phyloP scores from a whole-genome alignment of 2,113 vertebrate species.

The Lasiurus cinereus region DNA sequence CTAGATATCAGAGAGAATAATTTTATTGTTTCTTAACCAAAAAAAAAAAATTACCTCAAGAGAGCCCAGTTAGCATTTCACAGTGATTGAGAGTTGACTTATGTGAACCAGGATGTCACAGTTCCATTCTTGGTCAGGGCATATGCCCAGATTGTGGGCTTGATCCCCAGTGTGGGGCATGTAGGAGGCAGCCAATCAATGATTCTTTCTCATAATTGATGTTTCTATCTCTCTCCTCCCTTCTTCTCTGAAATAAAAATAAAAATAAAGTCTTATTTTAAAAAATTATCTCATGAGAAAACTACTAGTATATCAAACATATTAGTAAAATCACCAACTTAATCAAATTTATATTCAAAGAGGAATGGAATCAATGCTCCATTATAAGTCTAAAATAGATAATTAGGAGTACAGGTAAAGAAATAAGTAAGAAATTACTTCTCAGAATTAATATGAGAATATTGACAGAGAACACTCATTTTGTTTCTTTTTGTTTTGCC shows the following conservation, averaged over 20 bases:
- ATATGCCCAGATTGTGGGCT: too few species aligned
- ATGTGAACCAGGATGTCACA: too few species aligned
- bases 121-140: too few species aligned
- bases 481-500: neutral
- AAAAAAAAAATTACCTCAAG: neutral
- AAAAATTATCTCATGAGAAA: neutral
- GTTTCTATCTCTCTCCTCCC: too few species aligned
- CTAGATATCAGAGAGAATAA: neutral
- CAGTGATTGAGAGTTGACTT: too few species aligned
- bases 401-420: neutral
- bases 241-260: too few species aligned
- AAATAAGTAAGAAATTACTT: slow-evolving; percentile 1
- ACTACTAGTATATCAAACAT: neutral
- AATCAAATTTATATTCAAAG: slow-evolving; percentile 8
- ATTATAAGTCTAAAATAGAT: neutral
- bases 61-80: too few species aligned
- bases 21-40: neutral
- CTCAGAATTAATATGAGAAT: neutral
- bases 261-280: neutral
- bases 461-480: neutral
- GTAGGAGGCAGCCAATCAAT: too few species aligned
- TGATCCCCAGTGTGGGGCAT: too few species aligned
- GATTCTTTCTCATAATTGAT: too few species aligned
- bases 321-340: neutral
- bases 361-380: neutral